A percentile compares a stretch with the other conserved stretches of the same genome.
These are phyloP conservation scores for Delichon dasypus DNA, from an alignment of 2,797 vertebrate species.

Conservation along the genomic window DNA sequence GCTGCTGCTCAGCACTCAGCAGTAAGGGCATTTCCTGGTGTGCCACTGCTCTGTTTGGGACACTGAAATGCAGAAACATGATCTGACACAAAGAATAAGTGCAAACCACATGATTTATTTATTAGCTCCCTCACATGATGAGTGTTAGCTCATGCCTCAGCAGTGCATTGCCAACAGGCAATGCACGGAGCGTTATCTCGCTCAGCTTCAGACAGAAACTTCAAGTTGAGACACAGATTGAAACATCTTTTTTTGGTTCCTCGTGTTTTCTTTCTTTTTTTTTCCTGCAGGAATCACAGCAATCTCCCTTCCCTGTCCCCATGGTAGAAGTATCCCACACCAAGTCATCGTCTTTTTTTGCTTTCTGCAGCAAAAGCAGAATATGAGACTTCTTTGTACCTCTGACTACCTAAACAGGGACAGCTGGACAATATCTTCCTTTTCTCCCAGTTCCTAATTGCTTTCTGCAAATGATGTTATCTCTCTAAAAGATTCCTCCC, in stretches of 20 bases:
- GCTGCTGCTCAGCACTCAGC: not conserved
- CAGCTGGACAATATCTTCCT: not conserved
- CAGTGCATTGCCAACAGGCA: not conserved
- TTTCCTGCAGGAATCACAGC: not conserved
- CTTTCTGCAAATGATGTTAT: not conserved
- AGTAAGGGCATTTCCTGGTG: not conserved
- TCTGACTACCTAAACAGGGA: not conserved
- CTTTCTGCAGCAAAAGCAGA: not conserved
- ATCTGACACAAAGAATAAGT: not conserved
- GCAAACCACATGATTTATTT: not conserved
- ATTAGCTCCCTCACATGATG: not conserved
- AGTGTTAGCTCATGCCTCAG: not conserved
- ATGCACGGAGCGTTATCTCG: not conserved
- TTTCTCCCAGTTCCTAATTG: not conserved
- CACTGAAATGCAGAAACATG: not conserved
- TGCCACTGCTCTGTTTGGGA: not conserved
- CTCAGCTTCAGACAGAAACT: not conserved
- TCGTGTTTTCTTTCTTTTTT: not conserved
- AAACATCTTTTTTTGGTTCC: not conserved
- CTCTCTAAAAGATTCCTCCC: not conserved
- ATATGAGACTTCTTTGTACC: not conserved
- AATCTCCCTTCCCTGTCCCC: not conserved
- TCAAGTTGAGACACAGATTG: not conserved
- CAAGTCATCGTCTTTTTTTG: not conserved
- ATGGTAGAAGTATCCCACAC: not conserved